These are phyloP conservation scores for Simalia tracyae DNA, from an alignment of 2,797 vertebrate genomes.

Conservation along the genomic window DNA sequence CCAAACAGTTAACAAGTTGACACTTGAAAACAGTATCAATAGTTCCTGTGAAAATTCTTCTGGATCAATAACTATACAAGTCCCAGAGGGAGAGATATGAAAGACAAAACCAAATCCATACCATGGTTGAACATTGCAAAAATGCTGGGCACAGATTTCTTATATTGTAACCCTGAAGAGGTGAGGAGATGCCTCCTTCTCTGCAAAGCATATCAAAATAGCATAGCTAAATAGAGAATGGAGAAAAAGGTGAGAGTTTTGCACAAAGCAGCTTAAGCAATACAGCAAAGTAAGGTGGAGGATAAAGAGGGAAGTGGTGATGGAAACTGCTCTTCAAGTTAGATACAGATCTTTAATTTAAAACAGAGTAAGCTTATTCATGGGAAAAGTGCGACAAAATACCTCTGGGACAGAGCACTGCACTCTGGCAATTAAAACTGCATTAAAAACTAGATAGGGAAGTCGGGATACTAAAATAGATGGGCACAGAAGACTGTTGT, in stretches of 20 bases:
- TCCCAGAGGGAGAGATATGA: background rate
- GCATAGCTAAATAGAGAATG: slow-evolving; percentile 14
- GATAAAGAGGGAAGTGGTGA: background rate
- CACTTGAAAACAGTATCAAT: background rate
- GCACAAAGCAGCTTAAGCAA: slow-evolving; percentile 50
- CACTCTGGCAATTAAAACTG: slow-evolving; percentile 67
- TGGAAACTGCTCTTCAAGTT: slow-evolving; percentile 45
- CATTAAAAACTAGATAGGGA: slow-evolving; percentile 65
- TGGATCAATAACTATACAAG: background rate
- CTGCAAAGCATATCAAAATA: slow-evolving; percentile 32
- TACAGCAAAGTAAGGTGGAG: slow-evolving; percentile 34
- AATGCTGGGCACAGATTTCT: background rate
- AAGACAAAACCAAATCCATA: background rate
- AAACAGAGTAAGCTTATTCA: slow-evolving; percentile 69
- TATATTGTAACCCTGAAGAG: background rate
- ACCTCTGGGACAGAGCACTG: slow-evolving; percentile 54
- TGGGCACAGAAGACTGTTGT: slow-evolving; percentile 53
- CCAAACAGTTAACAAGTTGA: background rate
- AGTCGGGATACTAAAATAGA: slow-evolving; percentile 52
- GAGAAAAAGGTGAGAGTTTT: slow-evolving; percentile 38
- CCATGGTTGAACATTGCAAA: background rate
- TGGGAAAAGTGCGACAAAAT: slow-evolving; percentile 66
- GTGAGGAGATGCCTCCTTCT: background rate
- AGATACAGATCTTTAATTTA: slow-evolving; percentile 77
- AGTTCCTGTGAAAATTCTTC: background rate